Base-by-base conservation (phyloP, 2,888 invertebrate genomes). In the Physocephala rufipes region DNA sequence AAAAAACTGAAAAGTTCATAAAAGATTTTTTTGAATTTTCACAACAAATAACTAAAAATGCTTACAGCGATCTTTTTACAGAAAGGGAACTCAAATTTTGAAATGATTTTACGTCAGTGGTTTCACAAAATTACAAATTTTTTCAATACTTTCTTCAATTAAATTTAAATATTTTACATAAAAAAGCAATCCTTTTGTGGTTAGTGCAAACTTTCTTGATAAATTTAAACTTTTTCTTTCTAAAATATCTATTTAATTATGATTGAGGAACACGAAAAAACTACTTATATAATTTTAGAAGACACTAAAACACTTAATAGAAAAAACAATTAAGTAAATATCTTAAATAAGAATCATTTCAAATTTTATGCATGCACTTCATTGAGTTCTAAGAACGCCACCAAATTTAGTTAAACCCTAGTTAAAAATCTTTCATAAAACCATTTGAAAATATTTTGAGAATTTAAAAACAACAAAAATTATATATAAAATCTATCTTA, bases 241-340 rank as follows among this genome's bases (percentile, higher is more conserved):
- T 58, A 67, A 19, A 59, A 61, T 61, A 67, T 30, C 30, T 13
- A 51, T 65, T 65, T 55, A 55, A 67, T 66, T 66, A 53, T 19
- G n/a, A 53, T 26, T 68, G 62, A 30, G 30, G 36, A 68, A 61
- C 49, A 68, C 47, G 36, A 36, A 36, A 61, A 62, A 68, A 61
- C 67, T 68, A 68, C 67, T 26, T 68, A 61, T 61, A 61, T 68
- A 68, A 59, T 61, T 61, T 68, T 68, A 61, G n/a, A 53, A 36
- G 47, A 67, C 24, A 43, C n/a, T n/a, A n/a, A n/a, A 36, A 36
- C 24, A 55, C 66, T 62, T 67, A 67, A 67, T 43, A 55, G 36
- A 36, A 36, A 53, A 43, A 49, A n/a, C n/a, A n/a, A n/a, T n/a
- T n/a, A n/a, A 49, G 64, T n/a, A 45, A 62, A 64, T 28, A 49